Base-by-base conservation (phyloP, 2,888 invertebrate genomes). In the Caenorhabditis zanzibari region DNA sequence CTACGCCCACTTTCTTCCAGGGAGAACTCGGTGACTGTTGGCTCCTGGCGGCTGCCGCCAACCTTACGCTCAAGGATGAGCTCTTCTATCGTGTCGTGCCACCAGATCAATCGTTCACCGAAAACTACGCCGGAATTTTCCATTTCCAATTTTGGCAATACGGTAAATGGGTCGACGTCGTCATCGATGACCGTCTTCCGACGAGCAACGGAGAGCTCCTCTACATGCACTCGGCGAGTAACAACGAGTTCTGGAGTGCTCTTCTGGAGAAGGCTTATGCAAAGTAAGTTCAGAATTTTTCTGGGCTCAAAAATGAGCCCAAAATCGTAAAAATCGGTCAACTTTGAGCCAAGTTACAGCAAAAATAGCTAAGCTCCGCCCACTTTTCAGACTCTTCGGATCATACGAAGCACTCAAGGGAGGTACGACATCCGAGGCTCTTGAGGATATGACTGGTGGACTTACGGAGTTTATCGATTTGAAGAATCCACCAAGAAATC, bases 321-420 rank as follows among this genome's bases (percentile, higher is more conserved):
- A 16, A 44, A 44, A 44, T 5, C 5, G 4, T 2, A 44, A n/a
- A n/a, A n/a, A n/a, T n/a, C n/a, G n/a, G n/a, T n/a, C n/a, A n/a
- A n/a, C n/a, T n/a, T n/a, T n/a, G 16, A 44, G 16, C 1, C 5
- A 44, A 14, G 1, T 44, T 44, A 5, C 16, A 44, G 44, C 14
- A 44, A 44, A 4, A 4, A 44, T 14, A 44, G 14, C 44, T 6
- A 19, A 47, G 47, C 7, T 47, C 5, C 19, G 44, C 16, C 44
- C 44, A 10, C 16, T 16, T 64, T 76, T n/a, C 52, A 90, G 87
- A 71, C 76, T 99, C 74, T 96, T 97, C 93, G 98, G 98, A 0
- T 97, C 97, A 0, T 99, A 99, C 93, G 99, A 99, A 93, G 96
- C 98, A 0, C 94, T 99, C 0, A 97, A 97, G 93, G 98, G 98